A percentile compares a stretch with the other conserved stretches of the same genome.
These are phyloP conservation scores for Antechinus flavipes DNA, from an alignment of 2,113 vertebrate species.

Conservation along the genomic window DNA sequence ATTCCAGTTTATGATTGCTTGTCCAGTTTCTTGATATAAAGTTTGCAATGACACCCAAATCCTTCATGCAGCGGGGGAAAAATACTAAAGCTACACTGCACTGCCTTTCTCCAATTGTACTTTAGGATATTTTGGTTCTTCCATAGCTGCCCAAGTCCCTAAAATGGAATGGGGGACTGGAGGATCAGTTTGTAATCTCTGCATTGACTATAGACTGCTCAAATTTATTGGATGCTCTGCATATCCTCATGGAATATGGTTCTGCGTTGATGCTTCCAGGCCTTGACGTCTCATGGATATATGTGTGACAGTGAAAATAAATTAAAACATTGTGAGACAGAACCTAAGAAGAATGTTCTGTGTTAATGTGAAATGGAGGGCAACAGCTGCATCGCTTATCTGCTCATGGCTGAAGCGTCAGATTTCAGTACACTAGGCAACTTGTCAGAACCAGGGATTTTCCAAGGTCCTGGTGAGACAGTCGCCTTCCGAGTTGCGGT, in stretches of 20 bases:
- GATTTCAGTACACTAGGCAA: constrained; percentile 92
- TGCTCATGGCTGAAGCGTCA: constrained; percentile 93
- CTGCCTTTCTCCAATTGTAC: constrained; percentile 83
- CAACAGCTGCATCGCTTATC: constrained; percentile 86
- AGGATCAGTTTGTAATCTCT: constrained; percentile 83
- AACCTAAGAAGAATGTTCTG: constrained; percentile 83
- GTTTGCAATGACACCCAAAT: constrained; percentile 89
- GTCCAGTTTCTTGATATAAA: constrained; percentile 89
- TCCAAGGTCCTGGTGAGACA: constrained; percentile 97
- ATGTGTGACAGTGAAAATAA: constrained; percentile 93
- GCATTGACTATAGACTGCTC: constrained; percentile 74
- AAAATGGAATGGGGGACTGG: constrained; percentile 80
- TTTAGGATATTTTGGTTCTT: constrained; percentile 89
- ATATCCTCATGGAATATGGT: constrained; percentile 83
- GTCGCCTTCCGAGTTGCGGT: constrained; percentile 90
- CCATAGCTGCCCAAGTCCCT: constrained; percentile 88
- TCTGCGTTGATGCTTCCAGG: constrained; percentile 87
- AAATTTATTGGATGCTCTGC: constrained; percentile 82
- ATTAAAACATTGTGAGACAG: constrained; percentile 93
- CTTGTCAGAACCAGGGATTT: constrained; percentile 96
- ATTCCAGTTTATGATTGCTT: constrained; percentile 92
- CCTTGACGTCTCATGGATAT: constrained; percentile 92
- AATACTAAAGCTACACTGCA: constrained; percentile 87
- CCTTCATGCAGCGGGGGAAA: constrained; percentile 89
- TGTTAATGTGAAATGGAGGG: constrained; percentile 81